phyloP scores from a whole-genome alignment of 2,797 vertebrate genomes.

The Hyperoplus immaculatus region DNA sequence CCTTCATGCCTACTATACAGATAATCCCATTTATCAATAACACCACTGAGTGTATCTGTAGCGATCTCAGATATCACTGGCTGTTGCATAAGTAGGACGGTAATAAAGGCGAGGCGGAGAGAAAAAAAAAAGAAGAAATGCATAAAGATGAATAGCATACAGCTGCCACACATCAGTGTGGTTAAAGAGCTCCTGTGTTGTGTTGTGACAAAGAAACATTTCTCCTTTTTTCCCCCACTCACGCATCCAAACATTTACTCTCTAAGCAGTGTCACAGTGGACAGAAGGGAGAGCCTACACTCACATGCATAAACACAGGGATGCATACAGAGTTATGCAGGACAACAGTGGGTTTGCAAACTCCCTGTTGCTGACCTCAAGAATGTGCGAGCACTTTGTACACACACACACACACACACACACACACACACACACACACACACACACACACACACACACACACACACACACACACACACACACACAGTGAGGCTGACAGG shows the following conservation, averaged over 20 bases:
- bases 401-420: constrained; percentile 40
- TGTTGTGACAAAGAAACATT: constrained; percentile 54
- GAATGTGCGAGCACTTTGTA: constrained; percentile 66
- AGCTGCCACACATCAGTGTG: constrained; percentile 9
- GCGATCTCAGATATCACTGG: constrained; percentile 51
- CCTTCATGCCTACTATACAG: constrained; percentile 68
- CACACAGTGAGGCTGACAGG: constrained; percentile 48
- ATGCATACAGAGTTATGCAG: constrained; percentile 46
- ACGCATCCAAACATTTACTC: constrained; percentile 53
- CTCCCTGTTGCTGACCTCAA: constrained; percentile 67
- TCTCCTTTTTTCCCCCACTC: constrained; percentile 38
- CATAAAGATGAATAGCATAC: constrained; percentile 27
- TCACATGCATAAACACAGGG: constrained; percentile 27
- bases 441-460: constrained; percentile 31
- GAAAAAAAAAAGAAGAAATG: constrained; percentile 4
- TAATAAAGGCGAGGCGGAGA: constrained; percentile 11
- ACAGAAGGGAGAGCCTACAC: constrained; percentile 32
- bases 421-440: too few species aligned
- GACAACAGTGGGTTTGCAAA: constrained; percentile 65
- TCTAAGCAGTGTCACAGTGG: background rate
- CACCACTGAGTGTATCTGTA: constrained; percentile 24
- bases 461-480: constrained; percentile 34
- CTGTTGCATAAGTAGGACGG: constrained; percentile 14
- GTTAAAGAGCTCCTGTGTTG: constrained; percentile 43
- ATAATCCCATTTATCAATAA: constrained; percentile 52